Percentiles rank a stretch among this genome's conserved stretches.
phyloP scores from a whole-genome alignment of 1,140 invertebrate genomes.

The Leucophenga varia region DNA sequence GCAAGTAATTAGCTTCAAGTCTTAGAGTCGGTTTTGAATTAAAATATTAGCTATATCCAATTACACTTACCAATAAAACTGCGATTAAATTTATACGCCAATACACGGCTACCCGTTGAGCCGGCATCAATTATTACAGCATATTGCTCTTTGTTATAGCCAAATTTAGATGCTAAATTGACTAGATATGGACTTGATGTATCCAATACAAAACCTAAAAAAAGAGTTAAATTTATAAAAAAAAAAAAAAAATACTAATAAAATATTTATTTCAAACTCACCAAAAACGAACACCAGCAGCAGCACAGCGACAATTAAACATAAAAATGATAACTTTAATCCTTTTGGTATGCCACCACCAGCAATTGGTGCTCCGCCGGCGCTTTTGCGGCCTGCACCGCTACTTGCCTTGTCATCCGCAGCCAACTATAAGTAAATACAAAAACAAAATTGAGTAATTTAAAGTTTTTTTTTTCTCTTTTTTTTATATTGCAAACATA shows the following conservation, averaged over 20 bases:
- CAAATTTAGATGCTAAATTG: constrained; percentile 66
- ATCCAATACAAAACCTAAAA: constrained; percentile 42
- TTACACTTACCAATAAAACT: constrained; percentile 62
- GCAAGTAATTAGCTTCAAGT: too few relatives aligned
- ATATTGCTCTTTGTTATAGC: constrained; percentile 74
- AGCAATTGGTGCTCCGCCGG: constrained; percentile 7
- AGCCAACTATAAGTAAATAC: too few relatives aligned
- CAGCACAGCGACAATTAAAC: constrained; percentile 44
- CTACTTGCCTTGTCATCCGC: too few relatives aligned
- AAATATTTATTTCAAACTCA: too few relatives aligned
- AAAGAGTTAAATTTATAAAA: background rate
- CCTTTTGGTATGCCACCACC: constrained; percentile 30
- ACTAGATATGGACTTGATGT: constrained; percentile 61
- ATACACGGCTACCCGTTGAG: constrained; percentile 88
- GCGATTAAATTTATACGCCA: constrained; percentile 86
- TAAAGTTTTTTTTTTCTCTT: too few relatives aligned
- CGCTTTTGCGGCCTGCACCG: too few relatives aligned
- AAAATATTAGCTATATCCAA: constrained; percentile 9
- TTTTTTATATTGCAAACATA: too few relatives aligned
- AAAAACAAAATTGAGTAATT: too few relatives aligned
- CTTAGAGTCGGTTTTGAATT: too few relatives aligned
- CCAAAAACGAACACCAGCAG: constrained; percentile 48
- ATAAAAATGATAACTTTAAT: constrained; percentile 49
- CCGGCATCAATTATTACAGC: constrained; percentile 96
- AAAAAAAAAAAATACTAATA: background rate